A percentile compares a stretch with the other conserved stretches of the same genome.
These are phyloP conservation scores for Tetragnatha versicolor DNA, from an alignment of 1,140 invertebrate genomes.

Conservation along the genomic window DNA sequence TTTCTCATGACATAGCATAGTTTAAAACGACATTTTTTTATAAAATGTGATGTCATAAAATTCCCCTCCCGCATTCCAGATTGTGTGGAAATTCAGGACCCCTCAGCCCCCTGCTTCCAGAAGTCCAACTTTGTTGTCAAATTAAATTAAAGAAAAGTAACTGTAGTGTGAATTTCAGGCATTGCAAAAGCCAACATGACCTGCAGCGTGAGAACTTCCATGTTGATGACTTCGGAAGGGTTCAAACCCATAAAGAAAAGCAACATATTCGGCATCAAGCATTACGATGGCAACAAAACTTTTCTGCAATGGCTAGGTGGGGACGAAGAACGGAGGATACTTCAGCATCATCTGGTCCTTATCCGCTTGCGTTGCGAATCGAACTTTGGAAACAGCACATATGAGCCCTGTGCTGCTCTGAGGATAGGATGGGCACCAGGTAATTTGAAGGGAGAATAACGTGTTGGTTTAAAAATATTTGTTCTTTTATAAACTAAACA, in stretches of 20 bases:
- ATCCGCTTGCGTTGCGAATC: slow-evolving; percentile 77
- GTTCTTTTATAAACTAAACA: too few species aligned
- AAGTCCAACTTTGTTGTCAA: too few species aligned
- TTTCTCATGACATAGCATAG: too few species aligned
- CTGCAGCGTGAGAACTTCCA: slow-evolving; percentile 83
- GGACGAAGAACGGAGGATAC: slow-evolving; percentile 72
- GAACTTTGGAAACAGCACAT: slow-evolving; percentile 70
- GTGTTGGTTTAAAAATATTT: too few species aligned
- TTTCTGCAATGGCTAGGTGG: slow-evolving; percentile 86
- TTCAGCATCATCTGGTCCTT: slow-evolving; percentile 80
- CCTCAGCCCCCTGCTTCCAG: too few species aligned
- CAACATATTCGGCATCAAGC: slow-evolving; percentile 78
- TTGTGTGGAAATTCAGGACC: too few species aligned
- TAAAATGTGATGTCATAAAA: too few species aligned
- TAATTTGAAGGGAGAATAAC: slow-evolving; percentile 62
- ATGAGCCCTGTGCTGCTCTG: slow-evolving; percentile 80
- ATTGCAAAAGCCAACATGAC: too few species aligned
- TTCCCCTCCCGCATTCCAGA: too few species aligned
- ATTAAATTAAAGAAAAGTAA: too few species aligned
- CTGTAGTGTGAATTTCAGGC: too few species aligned
- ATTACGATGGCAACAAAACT: slow-evolving; percentile 78
- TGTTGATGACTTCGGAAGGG: slow-evolving; percentile 77
- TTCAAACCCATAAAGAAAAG: slow-evolving; percentile 72
- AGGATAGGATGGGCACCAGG: slow-evolving; percentile 82
- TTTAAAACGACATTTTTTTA: too few species aligned